These are phyloP conservation scores for Coturnix japonica DNA, from an alignment of 2,113 vertebrate genomes.

Conservation along the genomic window DNA sequence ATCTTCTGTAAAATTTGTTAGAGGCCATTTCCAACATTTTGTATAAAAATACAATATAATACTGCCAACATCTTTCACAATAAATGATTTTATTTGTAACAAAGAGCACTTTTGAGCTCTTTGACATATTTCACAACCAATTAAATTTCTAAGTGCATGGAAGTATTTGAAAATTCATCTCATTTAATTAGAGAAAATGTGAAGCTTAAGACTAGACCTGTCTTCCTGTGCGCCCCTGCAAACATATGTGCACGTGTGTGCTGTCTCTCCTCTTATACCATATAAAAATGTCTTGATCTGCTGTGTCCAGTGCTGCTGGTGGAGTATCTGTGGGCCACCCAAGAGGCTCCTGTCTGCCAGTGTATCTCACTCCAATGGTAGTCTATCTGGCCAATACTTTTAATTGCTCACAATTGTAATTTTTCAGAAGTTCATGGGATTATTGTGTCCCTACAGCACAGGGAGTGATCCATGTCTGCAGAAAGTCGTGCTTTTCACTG, in stretches of 20 bases:
- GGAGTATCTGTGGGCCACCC: not conserved
- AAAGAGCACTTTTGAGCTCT: conserved; percentile 55
- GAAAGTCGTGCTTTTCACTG: not conserved
- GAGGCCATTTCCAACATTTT: conserved; percentile 44
- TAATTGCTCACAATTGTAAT: not conserved
- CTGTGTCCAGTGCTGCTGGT: not conserved
- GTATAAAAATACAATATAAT: conserved; percentile 40
- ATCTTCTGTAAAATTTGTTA: conserved; percentile 67
- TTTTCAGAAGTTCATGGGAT: not conserved
- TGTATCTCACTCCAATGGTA: not conserved
- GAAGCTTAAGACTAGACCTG: not conserved
- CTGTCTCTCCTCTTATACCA: not conserved
- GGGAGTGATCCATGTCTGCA: not conserved
- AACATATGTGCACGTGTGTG: rapidly evolving
- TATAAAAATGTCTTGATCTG: not conserved
- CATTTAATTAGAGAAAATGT: not conserved
- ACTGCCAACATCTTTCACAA: conserved; percentile 32
- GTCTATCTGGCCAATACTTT: not conserved
- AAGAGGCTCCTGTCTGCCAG: not conserved
- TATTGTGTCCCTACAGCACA: not conserved
- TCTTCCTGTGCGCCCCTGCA: not conserved
- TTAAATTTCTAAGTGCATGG: conserved; percentile 35
- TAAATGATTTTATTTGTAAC: conserved; percentile 57
- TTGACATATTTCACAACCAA: conserved; percentile 62
- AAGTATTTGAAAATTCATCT: not conserved